phyloP scores from a whole-genome alignment of 1,140 invertebrate genomes.

The Drosophila paulistorum region DNA sequence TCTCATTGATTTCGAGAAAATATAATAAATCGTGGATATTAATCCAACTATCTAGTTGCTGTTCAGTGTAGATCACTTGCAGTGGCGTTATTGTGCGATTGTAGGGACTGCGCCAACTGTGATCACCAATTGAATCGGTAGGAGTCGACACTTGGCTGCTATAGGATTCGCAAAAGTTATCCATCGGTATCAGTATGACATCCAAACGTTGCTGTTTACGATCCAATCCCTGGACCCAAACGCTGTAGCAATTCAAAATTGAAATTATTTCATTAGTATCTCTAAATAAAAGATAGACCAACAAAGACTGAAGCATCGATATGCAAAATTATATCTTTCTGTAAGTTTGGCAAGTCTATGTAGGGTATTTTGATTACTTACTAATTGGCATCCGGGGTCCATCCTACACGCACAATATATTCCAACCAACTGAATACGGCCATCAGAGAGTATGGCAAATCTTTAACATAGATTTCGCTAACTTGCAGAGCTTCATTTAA shows the following conservation, averaged over 20 bases:
- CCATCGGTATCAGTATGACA: slow-evolving; percentile 88
- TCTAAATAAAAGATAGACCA: no score
- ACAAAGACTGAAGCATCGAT: no score
- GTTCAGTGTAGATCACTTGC: slow-evolving; percentile 88
- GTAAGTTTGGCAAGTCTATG: no score
- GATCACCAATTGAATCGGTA: slow-evolving; percentile 83
- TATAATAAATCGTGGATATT: slow-evolving; percentile 95
- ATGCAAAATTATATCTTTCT: no score
- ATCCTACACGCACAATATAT: slow-evolving; percentile 96
- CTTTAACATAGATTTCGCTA: slow-evolving; percentile 87
- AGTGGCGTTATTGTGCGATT: slow-evolving; percentile 75
- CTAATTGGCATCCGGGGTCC: slow-evolving; percentile 94
- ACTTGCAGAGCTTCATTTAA: slow-evolving; percentile 87
- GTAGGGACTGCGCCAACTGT: slow-evolving; percentile 79
- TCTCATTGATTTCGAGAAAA: slow-evolving; percentile 87
- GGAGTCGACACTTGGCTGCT: slow-evolving; percentile 84
- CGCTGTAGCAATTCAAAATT: slow-evolving; percentile 84
- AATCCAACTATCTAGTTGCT: slow-evolving; percentile 91
- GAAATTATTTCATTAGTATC: no score
- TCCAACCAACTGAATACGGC: slow-evolving; percentile 95
- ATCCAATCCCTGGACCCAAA: slow-evolving; percentile 95
- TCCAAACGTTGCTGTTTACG: slow-evolving; percentile 92
- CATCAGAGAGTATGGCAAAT: slow-evolving; percentile 89
- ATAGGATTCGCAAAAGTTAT: slow-evolving; percentile 89
- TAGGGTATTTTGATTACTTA: slow-evolving; percentile 84